Evolutionary conservation across 2,797 vertebrate genomes (phyloP).

Genomic region (Sphenopsis melanotis): DNA sequence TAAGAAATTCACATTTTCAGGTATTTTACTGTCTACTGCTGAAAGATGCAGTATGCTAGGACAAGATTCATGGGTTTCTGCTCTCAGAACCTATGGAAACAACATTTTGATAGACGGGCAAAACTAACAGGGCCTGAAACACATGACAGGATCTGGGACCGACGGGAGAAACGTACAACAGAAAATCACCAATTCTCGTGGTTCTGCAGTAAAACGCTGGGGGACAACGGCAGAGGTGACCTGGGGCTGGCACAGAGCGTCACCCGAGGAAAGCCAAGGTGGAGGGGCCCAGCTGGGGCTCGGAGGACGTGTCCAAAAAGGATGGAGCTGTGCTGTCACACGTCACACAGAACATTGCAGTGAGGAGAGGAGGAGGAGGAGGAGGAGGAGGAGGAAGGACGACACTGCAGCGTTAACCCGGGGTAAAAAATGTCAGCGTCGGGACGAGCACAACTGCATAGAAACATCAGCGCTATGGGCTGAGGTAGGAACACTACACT

Average conservation of each 20-base stretch:
- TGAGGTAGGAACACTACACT: constrained; percentile 80
- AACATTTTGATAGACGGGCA: constrained; percentile 41
- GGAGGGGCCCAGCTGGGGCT: neutral
- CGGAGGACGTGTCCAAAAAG: neutral
- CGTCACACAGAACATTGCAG: constrained; percentile 1
- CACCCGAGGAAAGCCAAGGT: constrained; percentile 6
- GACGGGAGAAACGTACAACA: neutral
- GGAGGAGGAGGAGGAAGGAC: neutral
- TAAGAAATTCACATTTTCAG: constrained; percentile 83
- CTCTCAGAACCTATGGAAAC: constrained; percentile 55
- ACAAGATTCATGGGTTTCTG: constrained; percentile 25
- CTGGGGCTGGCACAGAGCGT: neutral
- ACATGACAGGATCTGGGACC: neutral
- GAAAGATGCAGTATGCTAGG: constrained; percentile 56
- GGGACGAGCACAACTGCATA: constrained; percentile 70
- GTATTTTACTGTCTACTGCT: constrained; percentile 72
- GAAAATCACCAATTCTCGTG: constrained; percentile 9
- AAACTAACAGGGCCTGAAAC: constrained; percentile 58
- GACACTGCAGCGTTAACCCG: neutral
- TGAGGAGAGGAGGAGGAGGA: neutral
- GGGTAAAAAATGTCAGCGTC: constrained; percentile 3
- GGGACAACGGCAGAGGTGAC: neutral
- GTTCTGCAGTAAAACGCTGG: neutral
- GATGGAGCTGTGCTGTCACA: neutral
- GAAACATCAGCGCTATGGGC: constrained; percentile 70